These are phyloP conservation scores for Syrista parreyssii DNA, from an alignment of 2,888 invertebrate species.

Conservation along the genomic window DNA sequence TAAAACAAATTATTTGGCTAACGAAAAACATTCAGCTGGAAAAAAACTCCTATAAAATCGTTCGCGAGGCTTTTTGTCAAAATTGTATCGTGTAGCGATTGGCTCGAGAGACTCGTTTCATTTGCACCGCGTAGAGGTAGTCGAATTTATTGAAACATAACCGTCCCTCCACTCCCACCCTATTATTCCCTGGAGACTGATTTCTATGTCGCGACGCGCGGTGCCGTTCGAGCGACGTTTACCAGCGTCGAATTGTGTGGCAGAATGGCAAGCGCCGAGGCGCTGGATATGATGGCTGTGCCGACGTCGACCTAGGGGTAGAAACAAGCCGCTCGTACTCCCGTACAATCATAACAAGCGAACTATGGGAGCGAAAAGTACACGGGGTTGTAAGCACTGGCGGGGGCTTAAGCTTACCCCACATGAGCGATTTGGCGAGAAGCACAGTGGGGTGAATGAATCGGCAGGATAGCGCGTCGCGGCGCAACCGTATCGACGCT, in stretches of 20 bases:
- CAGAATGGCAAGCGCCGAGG: slow-evolving; percentile 2
- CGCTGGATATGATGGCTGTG: background rate
- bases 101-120: slow-evolving; percentile 18
- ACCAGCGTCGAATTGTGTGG: background rate
- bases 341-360: slow-evolving; percentile 49
- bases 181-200: slow-evolving; percentile 29
- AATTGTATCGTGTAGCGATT: background rate
- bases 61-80: background rate
- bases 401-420: background rate
- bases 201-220: slow-evolving; percentile 26
- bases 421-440: background rate
- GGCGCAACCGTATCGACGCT: background rate
- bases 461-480: background rate
- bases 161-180: slow-evolving; percentile 21
- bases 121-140: slow-evolving; percentile 30
- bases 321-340: slow-evolving; percentile 32
- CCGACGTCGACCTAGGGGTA: slow-evolving; percentile 22
- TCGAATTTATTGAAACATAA: slow-evolving; percentile 37
- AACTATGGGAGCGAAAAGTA: slow-evolving; percentile 27
- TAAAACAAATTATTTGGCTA: background rate
- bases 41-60: background rate
- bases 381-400: slow-evolving; percentile 21
- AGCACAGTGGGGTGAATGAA: background rate
- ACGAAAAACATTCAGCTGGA: background rate
- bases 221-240: slow-evolving; percentile 2